A percentile compares a stretch with the other conserved stretches of the same genome.
phyloP scores from a whole-genome alignment of 2,888 invertebrate genomes.

The Glyphotaelius pellucidus region DNA sequence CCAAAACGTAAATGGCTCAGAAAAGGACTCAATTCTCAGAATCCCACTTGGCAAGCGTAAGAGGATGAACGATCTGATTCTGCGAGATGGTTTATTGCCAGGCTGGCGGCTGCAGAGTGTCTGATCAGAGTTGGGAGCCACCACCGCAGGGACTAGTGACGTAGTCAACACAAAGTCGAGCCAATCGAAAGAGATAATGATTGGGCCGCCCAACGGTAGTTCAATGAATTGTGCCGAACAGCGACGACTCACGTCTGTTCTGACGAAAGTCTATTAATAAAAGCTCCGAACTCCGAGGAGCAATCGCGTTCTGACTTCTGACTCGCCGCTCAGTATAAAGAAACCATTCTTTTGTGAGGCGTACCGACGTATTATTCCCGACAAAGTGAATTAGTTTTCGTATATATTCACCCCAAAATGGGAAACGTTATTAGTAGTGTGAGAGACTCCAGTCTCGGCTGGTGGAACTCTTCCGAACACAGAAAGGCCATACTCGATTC shows the following conservation, averaged over 20 bases:
- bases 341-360: conserved; percentile 56
- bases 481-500: conserved; percentile 23
- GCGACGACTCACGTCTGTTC: conserved; percentile 56
- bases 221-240: conserved; percentile 61
- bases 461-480: conserved; percentile 50
- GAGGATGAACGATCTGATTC: not conserved
- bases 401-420: conserved; percentile 57
- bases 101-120: not conserved
- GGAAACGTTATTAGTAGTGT: conserved; percentile 58
- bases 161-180: not conserved
- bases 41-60: conserved; percentile 8
- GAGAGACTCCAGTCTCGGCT: conserved; percentile 29
- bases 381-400: conserved; percentile 36
- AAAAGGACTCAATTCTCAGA: conserved; percentile 30
- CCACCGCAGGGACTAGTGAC: not conserved
- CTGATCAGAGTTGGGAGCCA: not conserved
- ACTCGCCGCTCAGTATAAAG: conserved; percentile 54
- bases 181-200: conserved; percentile 29
- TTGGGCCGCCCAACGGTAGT: conserved; percentile 51
- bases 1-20: conserved; percentile 29
- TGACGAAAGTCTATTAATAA: conserved; percentile 65
- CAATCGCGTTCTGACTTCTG: conserved; percentile 46
- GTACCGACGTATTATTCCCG: conserved; percentile 38
- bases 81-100: not conserved
- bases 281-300: conserved; percentile 53